Base-by-base conservation (phyloP, 2,888 invertebrate species). In the Drosophila flavopinicola region DNA sequence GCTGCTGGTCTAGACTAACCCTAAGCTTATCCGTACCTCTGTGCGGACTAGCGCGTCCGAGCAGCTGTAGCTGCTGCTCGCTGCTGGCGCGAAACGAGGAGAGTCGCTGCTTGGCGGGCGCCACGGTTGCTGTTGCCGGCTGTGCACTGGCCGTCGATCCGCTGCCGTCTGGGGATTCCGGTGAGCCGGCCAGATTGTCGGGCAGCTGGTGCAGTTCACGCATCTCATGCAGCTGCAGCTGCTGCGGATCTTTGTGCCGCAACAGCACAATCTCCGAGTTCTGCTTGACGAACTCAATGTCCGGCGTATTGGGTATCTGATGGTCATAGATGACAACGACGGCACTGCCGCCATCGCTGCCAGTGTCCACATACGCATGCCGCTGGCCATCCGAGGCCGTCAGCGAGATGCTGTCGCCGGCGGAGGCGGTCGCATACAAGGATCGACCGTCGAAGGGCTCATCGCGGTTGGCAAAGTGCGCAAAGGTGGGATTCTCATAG, bases 401-500 rank as follows among this genome's bases (percentile, higher is more conserved):
- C 59, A 76, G 47, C 47, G 86, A 87, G 32, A 87, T 70, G 67
- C 78, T 83, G 53, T 89, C 90, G 15, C 47, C 48, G 3, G 85
- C 88, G 27, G 65, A 42, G 3, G 85, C 88, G 27, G 65, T 15
- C 0, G 70, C 70, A 6, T 67, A 67, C 29, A 75, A 27, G 17
- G 39, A 72, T 32, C 76, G 71, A 23, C 69, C 76, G 33, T 75
- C 79, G 17, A 3, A 20, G 4, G 57, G 69, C 4, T 82, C 82
- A 10, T 82, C 85, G 0, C 86, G 70, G 42, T 53, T 71, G 41
- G 85, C 90, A 20, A 91, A 89, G 75, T 91, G 91, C 2, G 83
- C 89, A 63, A 91, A 91, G 15, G 91, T 91, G 39, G 91, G 91
- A 88, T 91, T 91, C 74, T 91, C 90, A 57, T 89, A 91, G 58